Conservation (phyloP, 2,888 invertebrate genomes). For the Sericinus montela region DNA sequence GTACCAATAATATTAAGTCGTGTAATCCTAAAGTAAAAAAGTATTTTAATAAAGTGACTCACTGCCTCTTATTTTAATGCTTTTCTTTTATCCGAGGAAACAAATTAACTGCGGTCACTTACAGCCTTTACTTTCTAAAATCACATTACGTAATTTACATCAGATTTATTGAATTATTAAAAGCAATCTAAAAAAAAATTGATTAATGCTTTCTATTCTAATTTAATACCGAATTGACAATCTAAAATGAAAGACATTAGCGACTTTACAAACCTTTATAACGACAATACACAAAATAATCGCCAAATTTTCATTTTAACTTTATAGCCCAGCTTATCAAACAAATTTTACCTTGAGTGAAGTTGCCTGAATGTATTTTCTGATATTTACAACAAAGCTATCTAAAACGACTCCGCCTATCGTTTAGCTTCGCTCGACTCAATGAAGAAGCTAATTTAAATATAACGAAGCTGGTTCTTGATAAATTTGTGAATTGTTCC, state of each 20-base stretch:
- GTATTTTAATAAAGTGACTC: conserved; percentile 32
- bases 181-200: background rate
- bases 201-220: background rate
- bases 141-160: background rate
- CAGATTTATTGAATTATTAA: conserved; percentile 4
- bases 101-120: conserved; percentile 12
- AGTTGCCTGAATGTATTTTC: background rate
- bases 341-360: too few relatives aligned
- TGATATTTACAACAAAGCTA: background rate
- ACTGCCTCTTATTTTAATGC: conserved; percentile 46
- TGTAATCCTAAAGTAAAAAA: too few relatives aligned
- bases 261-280: too few relatives aligned
- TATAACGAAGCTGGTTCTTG: background rate
- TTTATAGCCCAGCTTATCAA: too few relatives aligned
- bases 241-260: too few relatives aligned
- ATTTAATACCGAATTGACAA: background rate
- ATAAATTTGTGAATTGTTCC: conserved; percentile 1
- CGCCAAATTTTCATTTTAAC: too few relatives aligned
- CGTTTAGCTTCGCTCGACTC: background rate
- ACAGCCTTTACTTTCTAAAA: conserved; percentile 15
- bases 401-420: conserved; percentile 4
- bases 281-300: too few relatives aligned
- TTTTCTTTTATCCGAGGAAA: conserved; percentile 40
- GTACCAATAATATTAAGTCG: too few relatives aligned
- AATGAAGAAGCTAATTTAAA: background rate